Percentiles rank a stretch among this genome's conserved stretches.
These are phyloP conservation scores for Poecilobothrus nobilitatus DNA, from an alignment of 2,888 invertebrate genomes.

Conservation along the genomic window DNA sequence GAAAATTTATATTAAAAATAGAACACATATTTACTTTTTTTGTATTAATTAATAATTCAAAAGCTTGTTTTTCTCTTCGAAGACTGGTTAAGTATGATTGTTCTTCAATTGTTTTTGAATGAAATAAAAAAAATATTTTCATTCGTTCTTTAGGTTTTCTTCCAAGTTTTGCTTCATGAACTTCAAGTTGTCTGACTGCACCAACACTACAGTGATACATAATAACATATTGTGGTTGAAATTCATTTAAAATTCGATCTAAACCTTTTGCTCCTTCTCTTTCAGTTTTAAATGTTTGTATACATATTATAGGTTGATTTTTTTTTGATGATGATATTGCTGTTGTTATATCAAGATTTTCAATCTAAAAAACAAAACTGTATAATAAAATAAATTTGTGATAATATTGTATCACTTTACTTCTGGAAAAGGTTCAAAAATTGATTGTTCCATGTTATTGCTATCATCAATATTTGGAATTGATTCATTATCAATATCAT, in stretches of 20 bases:
- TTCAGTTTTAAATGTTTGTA: constrained; percentile 69
- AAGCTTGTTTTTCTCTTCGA: constrained; percentile 86
- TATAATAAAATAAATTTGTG: constrained; percentile 14
- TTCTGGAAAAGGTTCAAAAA: constrained; percentile 58
- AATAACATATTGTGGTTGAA: constrained; percentile 73
- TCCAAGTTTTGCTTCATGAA: constrained; percentile 59
- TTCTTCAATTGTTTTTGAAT: constrained; percentile 90
- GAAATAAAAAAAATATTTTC: constrained; percentile 82
- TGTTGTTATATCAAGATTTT: constrained; percentile 58
- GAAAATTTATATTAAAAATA: background rate
- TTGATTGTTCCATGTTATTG: constrained; percentile 33
- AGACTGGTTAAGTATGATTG: constrained; percentile 88
- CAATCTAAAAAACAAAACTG: constrained; percentile 45
- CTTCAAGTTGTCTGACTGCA: constrained; percentile 83
- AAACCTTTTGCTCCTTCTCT: constrained; percentile 61
- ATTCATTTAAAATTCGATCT: constrained; percentile 56
- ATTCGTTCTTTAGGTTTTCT: constrained; percentile 46
- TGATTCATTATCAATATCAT: constrained; percentile 16
- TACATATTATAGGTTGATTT: constrained; percentile 59
- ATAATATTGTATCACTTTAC: constrained; percentile 34
- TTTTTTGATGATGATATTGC: constrained; percentile 45
- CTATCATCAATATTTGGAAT: constrained; percentile 21
- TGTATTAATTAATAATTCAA: constrained; percentile 82
- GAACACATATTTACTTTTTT: constrained; percentile 59
- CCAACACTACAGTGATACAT: constrained; percentile 85